These are phyloP conservation scores for Anarhynchus alexandrinus DNA, from an alignment of 2,113 vertebrate species.

Conservation along the genomic window DNA sequence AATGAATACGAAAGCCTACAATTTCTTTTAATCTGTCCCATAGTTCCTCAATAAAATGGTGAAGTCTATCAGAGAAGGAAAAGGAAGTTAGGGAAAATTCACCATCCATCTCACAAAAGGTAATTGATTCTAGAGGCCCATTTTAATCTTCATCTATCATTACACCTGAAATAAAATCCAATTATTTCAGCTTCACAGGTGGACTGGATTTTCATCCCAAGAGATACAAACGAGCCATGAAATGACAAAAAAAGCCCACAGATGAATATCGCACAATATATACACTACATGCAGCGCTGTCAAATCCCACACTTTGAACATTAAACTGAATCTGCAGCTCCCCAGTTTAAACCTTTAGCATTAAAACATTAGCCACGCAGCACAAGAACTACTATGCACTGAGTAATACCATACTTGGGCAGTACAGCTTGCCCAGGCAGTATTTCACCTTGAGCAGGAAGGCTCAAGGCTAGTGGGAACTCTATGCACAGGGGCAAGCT, in stretches of 20 bases:
- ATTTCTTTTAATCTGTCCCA: background rate
- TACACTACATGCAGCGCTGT: background rate
- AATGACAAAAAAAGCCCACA: background rate
- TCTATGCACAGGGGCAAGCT: background rate
- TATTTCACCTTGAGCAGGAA: background rate
- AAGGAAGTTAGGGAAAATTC: background rate
- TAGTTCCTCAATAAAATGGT: background rate
- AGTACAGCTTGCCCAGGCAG: background rate
- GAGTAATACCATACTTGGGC: rapidly evolving
- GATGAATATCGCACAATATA: background rate
- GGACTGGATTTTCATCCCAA: background rate
- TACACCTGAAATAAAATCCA: background rate
- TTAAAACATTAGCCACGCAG: background rate
- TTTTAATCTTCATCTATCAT: background rate
- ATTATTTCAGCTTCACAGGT: background rate
- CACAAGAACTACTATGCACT: background rate
- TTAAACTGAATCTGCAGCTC: background rate
- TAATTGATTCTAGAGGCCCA: background rate
- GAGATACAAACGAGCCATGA: background rate
- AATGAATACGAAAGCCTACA: background rate
- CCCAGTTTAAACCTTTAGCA: background rate
- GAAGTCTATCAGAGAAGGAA: background rate
- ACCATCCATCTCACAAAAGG: background rate
- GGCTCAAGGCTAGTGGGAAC: background rate
- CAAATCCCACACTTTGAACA: background rate